Evolutionary conservation across 1,140 invertebrate species (phyloP), one percentile per base, ranked within the genome.

Genomic region (Orussus abietinus): DNA sequence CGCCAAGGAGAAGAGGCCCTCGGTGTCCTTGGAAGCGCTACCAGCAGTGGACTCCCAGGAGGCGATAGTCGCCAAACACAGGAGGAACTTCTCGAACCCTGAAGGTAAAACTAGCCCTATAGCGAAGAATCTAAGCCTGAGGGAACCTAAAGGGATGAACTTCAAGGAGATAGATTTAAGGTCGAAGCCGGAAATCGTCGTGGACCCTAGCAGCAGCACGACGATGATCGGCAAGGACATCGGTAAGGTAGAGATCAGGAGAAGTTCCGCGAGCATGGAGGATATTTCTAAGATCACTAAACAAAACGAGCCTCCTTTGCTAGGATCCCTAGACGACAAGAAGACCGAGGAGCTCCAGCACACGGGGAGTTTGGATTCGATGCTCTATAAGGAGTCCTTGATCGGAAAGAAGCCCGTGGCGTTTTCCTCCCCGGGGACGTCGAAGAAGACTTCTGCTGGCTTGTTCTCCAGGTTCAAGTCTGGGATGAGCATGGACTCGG

Each of bases 211-310:
- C 0, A 55, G 50, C 25, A 49, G 32, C 5, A 64, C 11, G 53
- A 67, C 4, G 59, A 57, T 6, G 49, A 56, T 31, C n/a, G 45
- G 6, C n/a, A 10, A 36, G 34, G 18, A 20, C 5, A 36, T 59
- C 9, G 59, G 55, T 1, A 71, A 70, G 25, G 43, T 72, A 4
- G 69, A 71, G 33, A 74, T 74, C 13, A 49, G 71, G 9, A 52
- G 69, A 7, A 74, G 71, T 32, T 71, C 69, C 0, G 71, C 69
- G 1, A 72, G 69, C 18, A 74, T 72, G 71, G 71, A 74, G 37
- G 69, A 72, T 22, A 74, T 72, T 18, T 69, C 69, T 9, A 70
- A 71, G 38, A 74, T 72, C 14, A 59, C 61, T 2, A 74, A 71
- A 20, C 63, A 70, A 28, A 59, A 59, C 2, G 69, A 72, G 13